Percentiles rank a stretch among this genome's conserved stretches.
Evolutionary conservation across 2,113 vertebrate species (phyloP).

Genomic region (Tachycineta bicolor): DNA sequence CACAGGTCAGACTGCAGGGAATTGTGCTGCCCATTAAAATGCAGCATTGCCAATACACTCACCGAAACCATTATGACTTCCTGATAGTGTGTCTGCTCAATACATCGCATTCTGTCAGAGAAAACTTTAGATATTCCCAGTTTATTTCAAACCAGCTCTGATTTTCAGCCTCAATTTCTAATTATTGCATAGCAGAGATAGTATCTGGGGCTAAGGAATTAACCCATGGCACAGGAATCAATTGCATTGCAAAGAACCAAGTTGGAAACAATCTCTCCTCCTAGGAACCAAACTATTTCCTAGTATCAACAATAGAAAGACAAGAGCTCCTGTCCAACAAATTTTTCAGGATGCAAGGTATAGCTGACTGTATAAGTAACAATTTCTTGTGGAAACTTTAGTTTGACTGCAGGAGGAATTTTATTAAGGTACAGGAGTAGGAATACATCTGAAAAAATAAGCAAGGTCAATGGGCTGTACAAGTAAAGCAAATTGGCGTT

Average conservation of each 20-base stretch:
- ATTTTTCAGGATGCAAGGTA: not conserved
- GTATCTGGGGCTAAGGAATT: not conserved
- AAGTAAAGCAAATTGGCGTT: not conserved
- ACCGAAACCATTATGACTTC: not conserved
- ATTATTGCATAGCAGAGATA: not conserved
- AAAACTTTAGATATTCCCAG: not conserved
- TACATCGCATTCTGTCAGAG: not conserved
- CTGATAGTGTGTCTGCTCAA: not conserved
- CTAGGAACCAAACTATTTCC: not conserved
- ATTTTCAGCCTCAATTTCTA: not conserved
- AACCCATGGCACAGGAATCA: not conserved
- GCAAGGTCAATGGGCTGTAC: not conserved
- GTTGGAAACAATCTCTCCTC: not conserved
- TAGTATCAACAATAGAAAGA: not conserved
- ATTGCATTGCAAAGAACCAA: not conserved
- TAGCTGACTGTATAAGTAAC: not conserved
- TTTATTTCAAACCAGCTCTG: not conserved
- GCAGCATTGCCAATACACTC: not conserved
- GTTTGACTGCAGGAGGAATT: not conserved
- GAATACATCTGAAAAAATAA: not conserved
- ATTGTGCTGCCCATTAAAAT: not conserved
- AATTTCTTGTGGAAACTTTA: not conserved
- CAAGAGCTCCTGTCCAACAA: not conserved
- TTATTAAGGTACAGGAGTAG: not conserved
- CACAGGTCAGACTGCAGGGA: not conserved